Conservation (phyloP, 2,797 vertebrate species). For the Mormyrus hasselquistii region DNA sequence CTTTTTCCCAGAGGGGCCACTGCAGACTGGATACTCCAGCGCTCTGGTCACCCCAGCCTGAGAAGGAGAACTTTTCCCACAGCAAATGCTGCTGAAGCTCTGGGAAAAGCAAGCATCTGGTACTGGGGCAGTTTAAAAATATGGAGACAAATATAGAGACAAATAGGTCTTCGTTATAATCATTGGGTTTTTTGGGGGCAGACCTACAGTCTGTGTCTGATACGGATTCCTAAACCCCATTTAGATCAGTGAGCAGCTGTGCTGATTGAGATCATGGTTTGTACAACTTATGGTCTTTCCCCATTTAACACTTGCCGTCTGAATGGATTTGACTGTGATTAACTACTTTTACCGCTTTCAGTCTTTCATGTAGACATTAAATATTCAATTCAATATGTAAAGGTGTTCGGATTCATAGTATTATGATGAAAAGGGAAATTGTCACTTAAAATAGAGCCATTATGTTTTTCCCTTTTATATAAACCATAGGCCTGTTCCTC, state of each 20-base stretch:
- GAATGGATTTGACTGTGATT: background rate
- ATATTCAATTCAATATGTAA: background rate
- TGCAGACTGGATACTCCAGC: background rate
- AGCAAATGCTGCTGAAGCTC: background rate
- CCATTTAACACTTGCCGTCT: background rate
- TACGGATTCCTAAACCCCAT: background rate
- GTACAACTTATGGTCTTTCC: background rate
- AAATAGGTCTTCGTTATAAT: background rate
- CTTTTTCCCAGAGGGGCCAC: background rate
- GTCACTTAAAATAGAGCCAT: background rate
- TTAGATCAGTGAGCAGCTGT: slow-evolving; percentile 7
- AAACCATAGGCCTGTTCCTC: background rate
- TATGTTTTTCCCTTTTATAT: background rate
- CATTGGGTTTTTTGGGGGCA: background rate
- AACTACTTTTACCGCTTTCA: background rate
- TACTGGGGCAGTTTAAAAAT: slow-evolving; percentile 8
- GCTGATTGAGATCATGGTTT: background rate
- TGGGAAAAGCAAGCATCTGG: background rate
- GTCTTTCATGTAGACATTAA: background rate
- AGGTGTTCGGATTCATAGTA: background rate
- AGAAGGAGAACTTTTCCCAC: slow-evolving; percentile 16
- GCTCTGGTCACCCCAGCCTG: background rate
- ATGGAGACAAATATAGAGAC: background rate
- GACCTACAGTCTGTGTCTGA: background rate
- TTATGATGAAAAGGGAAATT: background rate